Evolutionary conservation across 2,113 vertebrate genomes (phyloP).

Genomic region (Phrynocephalus versicolor): DNA sequence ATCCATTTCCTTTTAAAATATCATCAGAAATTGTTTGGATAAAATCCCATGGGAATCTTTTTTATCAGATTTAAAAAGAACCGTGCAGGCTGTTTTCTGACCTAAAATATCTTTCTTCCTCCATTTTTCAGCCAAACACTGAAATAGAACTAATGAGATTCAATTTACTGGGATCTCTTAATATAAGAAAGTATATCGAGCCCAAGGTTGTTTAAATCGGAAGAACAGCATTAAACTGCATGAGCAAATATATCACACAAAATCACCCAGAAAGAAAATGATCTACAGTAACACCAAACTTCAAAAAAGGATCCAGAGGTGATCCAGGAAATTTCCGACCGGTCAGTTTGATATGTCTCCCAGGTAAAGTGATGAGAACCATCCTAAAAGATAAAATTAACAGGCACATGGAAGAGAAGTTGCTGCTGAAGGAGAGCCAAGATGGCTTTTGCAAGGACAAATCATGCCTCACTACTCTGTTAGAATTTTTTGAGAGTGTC

Average conservation of each 20-base stretch:
- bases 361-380: no score
- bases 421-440: no score
- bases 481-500: no score
- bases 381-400: no score
- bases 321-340: no score
- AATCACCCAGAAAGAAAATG: background rate
- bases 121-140: background rate
- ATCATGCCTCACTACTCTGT: no score
- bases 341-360: no score
- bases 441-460: no score
- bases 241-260: background rate
- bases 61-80: constrained; percentile 11
- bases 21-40: constrained; percentile 2
- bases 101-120: constrained; percentile 14
- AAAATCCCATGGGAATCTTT: background rate
- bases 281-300: no score
- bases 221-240: background rate
- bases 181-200: background rate
- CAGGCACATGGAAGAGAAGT: no score
- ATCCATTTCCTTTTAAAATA: background rate
- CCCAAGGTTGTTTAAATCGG: background rate
- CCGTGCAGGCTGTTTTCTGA: background rate
- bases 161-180: background rate
- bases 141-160: background rate
- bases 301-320: no score